Conservation (phyloP, 1,140 invertebrate genomes). For the Adoxophyes honmai region DNA sequence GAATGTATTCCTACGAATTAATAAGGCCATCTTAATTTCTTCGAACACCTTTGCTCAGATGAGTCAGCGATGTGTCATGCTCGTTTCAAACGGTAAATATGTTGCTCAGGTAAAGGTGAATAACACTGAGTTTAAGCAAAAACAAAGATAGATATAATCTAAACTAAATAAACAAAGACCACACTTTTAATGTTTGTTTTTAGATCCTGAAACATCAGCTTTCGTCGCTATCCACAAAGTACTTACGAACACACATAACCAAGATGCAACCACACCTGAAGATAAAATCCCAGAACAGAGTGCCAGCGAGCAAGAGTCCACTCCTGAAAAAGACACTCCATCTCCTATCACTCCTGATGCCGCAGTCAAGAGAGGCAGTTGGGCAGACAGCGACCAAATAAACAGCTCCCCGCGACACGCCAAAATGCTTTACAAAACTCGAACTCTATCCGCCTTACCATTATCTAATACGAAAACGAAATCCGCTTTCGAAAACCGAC, state of each 20-base stretch:
- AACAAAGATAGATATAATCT: too few relatives aligned
- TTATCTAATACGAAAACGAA: conserved; percentile 54
- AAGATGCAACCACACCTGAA: conserved; percentile 34
- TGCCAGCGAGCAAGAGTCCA: conserved; percentile 49
- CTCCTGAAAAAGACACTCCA: conserved; percentile 53
- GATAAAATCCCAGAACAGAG: conserved; percentile 38
- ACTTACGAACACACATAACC: conserved; percentile 34
- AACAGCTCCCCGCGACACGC: conserved; percentile 52
- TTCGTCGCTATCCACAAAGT: conserved; percentile 45
- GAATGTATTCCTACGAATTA: too few relatives aligned
- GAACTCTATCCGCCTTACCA: conserved; percentile 69
- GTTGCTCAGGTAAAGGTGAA: too few relatives aligned
- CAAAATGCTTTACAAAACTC: conserved; percentile 67
- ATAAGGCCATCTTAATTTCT: too few relatives aligned
- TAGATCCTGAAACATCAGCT: conserved; percentile 59
- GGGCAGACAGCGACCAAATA: conserved; percentile 45
- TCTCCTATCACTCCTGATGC: conserved; percentile 49
- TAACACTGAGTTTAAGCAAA: too few relatives aligned
- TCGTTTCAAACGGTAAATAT: too few relatives aligned
- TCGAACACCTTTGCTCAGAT: too few relatives aligned
- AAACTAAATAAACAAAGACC: too few relatives aligned
- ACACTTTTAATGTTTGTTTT: conserved; percentile 20
- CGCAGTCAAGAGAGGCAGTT: conserved; percentile 46
- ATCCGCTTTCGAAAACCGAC: conserved; percentile 58
- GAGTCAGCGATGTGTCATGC: too few relatives aligned